Conservation (phyloP, 2,797 vertebrate genomes). For the Spondyliosoma cantharus region DNA sequence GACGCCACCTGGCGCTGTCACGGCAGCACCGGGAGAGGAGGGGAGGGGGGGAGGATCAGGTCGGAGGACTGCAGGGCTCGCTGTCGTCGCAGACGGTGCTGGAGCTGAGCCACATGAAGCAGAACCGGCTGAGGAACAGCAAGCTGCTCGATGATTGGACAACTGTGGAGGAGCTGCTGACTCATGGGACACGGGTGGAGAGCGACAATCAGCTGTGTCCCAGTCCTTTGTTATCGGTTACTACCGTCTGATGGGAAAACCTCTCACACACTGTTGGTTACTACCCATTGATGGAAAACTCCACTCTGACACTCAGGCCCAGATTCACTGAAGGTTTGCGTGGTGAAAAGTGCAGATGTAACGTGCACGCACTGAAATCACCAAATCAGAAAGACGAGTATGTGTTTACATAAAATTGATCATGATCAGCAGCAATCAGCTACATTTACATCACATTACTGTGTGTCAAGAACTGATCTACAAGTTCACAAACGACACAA, state of each 20-base stretch:
- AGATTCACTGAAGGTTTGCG: conserved; percentile 21
- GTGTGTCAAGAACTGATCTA: not conserved
- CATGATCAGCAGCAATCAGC: not conserved
- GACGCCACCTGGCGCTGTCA: conserved; percentile 71
- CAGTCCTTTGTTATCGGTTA: conserved; percentile 81
- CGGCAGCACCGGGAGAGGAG: conserved; percentile 75
- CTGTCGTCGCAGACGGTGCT: conserved; percentile 67
- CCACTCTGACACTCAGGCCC: not conserved
- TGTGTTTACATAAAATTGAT: not conserved
- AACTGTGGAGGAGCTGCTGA: conserved; percentile 81
- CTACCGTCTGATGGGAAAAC: conserved; percentile 69
- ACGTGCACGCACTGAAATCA: not conserved
- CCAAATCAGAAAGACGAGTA: not conserved
- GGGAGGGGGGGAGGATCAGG: conserved; percentile 55
- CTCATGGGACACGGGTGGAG: conserved; percentile 75
- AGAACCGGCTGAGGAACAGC: conserved; percentile 79
- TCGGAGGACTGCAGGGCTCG: conserved; percentile 37
- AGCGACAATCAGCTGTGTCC: conserved; percentile 71
- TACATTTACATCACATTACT: not conserved
- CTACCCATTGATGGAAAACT: not conserved
- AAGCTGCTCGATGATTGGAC: conserved; percentile 84
- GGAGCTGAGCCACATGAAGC: conserved; percentile 82
- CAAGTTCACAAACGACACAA: not conserved
- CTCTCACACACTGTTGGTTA: not conserved
- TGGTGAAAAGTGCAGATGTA: too few relatives aligned